phyloP scores from a whole-genome alignment of 2,113 vertebrate species.

The Narcine bancroftii region DNA sequence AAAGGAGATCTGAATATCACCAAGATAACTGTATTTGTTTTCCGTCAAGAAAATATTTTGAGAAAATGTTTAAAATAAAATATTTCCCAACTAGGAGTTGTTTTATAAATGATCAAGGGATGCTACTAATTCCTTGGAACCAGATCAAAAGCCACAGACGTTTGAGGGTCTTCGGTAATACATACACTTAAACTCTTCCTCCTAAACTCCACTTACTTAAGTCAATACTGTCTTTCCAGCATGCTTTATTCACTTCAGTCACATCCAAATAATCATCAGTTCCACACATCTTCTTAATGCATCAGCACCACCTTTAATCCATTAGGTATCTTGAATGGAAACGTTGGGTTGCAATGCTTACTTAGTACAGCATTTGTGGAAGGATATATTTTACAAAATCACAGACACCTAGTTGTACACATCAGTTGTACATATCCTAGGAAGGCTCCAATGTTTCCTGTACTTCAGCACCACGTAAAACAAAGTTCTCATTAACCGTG shows the following conservation, averaged over 20 bases:
- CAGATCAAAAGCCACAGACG: constrained; percentile 29
- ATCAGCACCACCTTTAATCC: constrained; percentile 32
- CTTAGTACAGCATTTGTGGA: neutral
- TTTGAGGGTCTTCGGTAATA: constrained; percentile 28
- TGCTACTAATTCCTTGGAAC: constrained; percentile 40
- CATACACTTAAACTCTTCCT: constrained; percentile 25
- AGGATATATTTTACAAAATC: constrained; percentile 16
- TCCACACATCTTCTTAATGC: constrained; percentile 6
- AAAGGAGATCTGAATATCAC: constrained; percentile 31
- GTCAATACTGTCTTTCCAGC: neutral
- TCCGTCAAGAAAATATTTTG: constrained; percentile 42
- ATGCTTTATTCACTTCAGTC: constrained; percentile 27
- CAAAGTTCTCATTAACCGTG: constrained; percentile 12
- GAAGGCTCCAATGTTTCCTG: neutral
- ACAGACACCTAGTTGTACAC: constrained; percentile 38
- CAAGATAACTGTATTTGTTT: constrained; percentile 39
- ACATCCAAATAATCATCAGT: constrained; percentile 20
- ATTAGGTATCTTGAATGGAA: neutral
- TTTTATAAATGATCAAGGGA: constrained; percentile 39
- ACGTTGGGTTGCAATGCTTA: constrained; percentile 10
- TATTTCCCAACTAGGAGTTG: constrained; percentile 41
- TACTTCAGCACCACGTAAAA: constrained; percentile 21
- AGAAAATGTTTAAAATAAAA: constrained; percentile 40
- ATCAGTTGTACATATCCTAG: constrained; percentile 3
- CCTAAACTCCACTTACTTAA: constrained; percentile 9